Base-by-base conservation (phyloP, 1,140 invertebrate species). In the Pectinophora gossypiella region DNA sequence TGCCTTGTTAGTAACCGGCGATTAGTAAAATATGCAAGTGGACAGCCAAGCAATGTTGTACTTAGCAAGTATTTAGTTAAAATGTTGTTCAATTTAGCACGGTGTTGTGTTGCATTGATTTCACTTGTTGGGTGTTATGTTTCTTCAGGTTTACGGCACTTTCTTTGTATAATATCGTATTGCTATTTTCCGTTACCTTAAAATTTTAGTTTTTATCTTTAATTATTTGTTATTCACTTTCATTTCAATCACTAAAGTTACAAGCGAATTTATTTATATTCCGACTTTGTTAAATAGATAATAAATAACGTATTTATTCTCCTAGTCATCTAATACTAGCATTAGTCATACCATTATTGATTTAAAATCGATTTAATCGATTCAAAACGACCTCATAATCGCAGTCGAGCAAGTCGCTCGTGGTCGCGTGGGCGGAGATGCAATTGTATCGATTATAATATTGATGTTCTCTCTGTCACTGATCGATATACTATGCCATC, bases 331-430 rank as follows among this genome's bases (percentile, higher is more conserved):
- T 40, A 22, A 15, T 18, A 38, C 23, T 32, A 64, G 64, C 67
- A 45, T 56, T 51, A 48, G 5, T 53, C 35, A 54, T 38, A 27
- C 32, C 50, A 46, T 48, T 59, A 55, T 55, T 48, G 56, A 61
- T 46, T 62, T 69, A 65, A 69, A 69, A 64, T 74, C 61, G 54
- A 62, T 66, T 65, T 59, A 68, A 67, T 65, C 51, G 63, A 66
- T 54, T 61, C 52, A 58, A 73, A 67, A 60, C 43, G 59, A 22
- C 36, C 48, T 70, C 65, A 64, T 68, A 68, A 64, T 44, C 44
- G 21, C 21, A 44, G 23, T 18, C 47, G 27, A 48, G 55, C 54
- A 64, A 59, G 56, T 50, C 44, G 48, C 48, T 52, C 56, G 61
- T 43, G 47, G 64, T 48, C 53, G 64, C 64, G 70, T 76, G 68